phyloP scores from a whole-genome alignment of 2,113 vertebrate genomes.

The Pangasianodon hypophthalmus region DNA sequence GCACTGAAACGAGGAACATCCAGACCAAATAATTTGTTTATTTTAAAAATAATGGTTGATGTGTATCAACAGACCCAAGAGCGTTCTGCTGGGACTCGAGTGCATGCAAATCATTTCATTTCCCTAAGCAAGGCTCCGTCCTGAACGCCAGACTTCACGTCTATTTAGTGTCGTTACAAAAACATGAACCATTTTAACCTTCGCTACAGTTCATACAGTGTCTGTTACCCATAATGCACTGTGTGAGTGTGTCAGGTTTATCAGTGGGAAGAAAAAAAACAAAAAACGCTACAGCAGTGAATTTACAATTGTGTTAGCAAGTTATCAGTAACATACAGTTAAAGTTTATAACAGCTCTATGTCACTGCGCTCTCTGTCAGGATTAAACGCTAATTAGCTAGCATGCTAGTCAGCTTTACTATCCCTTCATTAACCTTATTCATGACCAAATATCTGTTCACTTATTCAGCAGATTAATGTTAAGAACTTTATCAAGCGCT shows the following conservation, averaged over 20 bases:
- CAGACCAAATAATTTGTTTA: conserved; percentile 1
- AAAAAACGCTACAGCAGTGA: too few relatives aligned
- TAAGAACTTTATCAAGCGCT: too few relatives aligned
- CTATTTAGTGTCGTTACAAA: not conserved
- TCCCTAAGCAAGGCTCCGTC: not conserved
- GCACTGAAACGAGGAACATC: not conserved
- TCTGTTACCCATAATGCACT: not conserved
- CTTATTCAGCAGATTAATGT: too few relatives aligned
- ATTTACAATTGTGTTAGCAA: too few relatives aligned
- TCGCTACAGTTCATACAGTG: not conserved
- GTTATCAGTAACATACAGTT: too few relatives aligned
- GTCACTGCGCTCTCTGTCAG: too few relatives aligned
- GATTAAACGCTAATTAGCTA: too few relatives aligned
- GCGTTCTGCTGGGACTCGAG: not conserved
- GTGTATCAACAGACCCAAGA: not conserved
- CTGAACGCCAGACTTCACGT: not conserved
- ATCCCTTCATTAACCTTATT: too few relatives aligned
- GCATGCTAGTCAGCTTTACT: too few relatives aligned
- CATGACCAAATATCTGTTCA: too few relatives aligned
- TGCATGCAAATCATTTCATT: conserved; percentile 8
- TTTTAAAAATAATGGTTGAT: not conserved
- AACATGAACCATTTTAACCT: not conserved
- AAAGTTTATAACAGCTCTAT: too few relatives aligned
- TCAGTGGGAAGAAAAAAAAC: not conserved
- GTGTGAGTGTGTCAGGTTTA: not conserved